Conservation (phyloP, 2,113 vertebrate species). For the Ptilorrhoa leucosticta region DNA sequence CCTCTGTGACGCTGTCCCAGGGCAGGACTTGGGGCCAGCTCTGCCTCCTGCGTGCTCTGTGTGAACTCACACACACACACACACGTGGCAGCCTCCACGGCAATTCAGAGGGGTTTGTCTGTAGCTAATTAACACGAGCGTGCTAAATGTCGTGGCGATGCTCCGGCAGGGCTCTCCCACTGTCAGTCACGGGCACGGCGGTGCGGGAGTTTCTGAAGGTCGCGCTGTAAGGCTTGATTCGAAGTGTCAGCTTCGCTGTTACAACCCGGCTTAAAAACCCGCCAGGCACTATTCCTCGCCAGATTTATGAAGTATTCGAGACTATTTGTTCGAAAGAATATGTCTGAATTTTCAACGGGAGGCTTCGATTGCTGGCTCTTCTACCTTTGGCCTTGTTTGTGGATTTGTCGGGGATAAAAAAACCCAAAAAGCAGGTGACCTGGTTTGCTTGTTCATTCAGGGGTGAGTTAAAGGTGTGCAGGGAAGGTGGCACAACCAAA, state of each 20-base stretch:
- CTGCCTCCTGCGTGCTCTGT: background rate
- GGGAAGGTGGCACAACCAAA: background rate
- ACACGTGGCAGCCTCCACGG: background rate
- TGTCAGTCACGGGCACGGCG: background rate
- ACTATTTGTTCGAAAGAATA: background rate
- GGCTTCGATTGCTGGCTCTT: background rate
- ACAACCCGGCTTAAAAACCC: background rate
- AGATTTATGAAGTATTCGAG: background rate
- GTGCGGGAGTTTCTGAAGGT: background rate
- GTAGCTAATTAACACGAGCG: background rate
- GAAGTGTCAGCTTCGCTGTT: background rate
- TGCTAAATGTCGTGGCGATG: background rate
- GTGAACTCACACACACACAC: background rate
- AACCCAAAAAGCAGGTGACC: background rate
- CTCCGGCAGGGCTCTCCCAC: background rate
- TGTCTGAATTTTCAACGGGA: background rate
- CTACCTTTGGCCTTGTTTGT: background rate
- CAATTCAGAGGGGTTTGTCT: background rate
- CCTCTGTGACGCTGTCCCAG: rapidly evolving
- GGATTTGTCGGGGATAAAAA: background rate
- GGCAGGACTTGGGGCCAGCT: background rate
- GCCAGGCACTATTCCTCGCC: background rate
- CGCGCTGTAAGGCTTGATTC: background rate
- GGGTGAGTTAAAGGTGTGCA: background rate
- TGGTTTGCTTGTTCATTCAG: background rate